Conservation (phyloP, 2,113 vertebrate genomes). For the Orycteropus afer region DNA sequence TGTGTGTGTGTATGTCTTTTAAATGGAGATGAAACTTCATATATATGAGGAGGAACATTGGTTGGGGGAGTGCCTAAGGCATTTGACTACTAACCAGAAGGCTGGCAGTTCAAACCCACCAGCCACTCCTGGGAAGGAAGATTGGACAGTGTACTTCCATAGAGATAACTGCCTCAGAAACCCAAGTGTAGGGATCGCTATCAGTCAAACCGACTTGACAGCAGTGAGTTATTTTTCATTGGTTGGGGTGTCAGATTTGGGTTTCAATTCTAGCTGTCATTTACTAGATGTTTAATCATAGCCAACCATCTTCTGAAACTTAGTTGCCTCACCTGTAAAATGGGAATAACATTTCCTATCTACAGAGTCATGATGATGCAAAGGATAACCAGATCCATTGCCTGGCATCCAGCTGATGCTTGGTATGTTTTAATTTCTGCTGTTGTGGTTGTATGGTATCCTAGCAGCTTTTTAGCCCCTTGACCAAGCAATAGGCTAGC, state of each 20-base stretch:
- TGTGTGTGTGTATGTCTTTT: neutral
- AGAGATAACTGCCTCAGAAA: too few species aligned
- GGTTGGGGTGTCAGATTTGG: neutral
- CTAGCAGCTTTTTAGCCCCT: neutral
- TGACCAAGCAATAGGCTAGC: neutral
- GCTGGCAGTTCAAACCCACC: too few species aligned
- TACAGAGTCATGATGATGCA: neutral
- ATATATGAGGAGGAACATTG: neutral
- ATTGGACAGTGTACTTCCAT: too few species aligned
- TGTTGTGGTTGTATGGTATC: neutral
- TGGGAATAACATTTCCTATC: slow-evolving; percentile 11
- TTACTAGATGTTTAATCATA: neutral
- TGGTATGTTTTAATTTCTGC: neutral
- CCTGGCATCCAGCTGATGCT: neutral
- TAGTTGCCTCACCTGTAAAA: too few species aligned
- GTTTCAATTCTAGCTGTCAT: slow-evolving; percentile 16
- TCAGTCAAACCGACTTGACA: too few species aligned
- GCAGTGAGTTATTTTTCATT: too few species aligned
- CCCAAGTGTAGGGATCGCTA: too few species aligned
- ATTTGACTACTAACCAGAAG: too few species aligned
- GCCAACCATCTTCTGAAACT: slow-evolving; percentile 1
- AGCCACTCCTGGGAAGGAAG: too few species aligned
- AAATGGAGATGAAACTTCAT: slow-evolving; percentile 13
- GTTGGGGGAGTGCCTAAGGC: too few species aligned
- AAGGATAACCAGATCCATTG: neutral